Percentiles rank a stretch among this genome's conserved stretches.
Conservation (phyloP, 2,888 invertebrate genomes). For the Perizoma flavofasciatum region DNA sequence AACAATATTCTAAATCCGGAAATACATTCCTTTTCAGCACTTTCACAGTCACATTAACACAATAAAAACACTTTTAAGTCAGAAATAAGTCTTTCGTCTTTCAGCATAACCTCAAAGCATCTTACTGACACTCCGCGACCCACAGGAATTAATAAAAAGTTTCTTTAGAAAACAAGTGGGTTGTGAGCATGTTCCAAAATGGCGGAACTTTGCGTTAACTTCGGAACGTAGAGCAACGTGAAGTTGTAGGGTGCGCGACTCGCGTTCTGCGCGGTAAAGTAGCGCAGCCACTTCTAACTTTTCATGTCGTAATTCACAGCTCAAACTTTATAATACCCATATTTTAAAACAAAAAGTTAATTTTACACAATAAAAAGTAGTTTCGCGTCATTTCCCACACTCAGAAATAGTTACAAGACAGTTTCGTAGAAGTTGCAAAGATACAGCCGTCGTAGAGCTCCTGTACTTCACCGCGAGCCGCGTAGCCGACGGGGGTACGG, state of each 20-base stretch:
- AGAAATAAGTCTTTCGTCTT: constrained; percentile 71
- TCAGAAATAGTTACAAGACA: constrained; percentile 60
- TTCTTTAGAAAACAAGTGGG: constrained; percentile 85
- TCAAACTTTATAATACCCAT: constrained; percentile 64
- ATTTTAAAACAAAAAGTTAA: constrained; percentile 55
- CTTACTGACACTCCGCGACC: constrained; percentile 84
- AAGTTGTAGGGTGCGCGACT: constrained; percentile 82
- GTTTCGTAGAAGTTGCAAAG: constrained; percentile 56
- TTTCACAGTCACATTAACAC: constrained; percentile 56
- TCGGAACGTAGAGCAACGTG: constrained; percentile 83
- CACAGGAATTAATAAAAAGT: constrained; percentile 85
- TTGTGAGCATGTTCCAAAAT: constrained; percentile 85
- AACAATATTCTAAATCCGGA: constrained; percentile 72
- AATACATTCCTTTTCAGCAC: constrained; percentile 62
- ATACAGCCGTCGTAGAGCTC: constrained; percentile 57
- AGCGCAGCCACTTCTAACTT: constrained; percentile 77
- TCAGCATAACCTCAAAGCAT: constrained; percentile 82
- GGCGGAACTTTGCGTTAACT: constrained; percentile 85
- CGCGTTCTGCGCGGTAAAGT: constrained; percentile 60
- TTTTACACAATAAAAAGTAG: constrained; percentile 51
- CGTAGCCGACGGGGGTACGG: constrained; percentile 78
- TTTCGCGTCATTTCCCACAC: constrained; percentile 40
- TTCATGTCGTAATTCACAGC: constrained; percentile 65
- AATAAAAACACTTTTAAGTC: constrained; percentile 61
- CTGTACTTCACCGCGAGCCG: constrained; percentile 68